Base-by-base conservation (phyloP, 2,888 invertebrate genomes). In the Apocheima hispidaria region DNA sequence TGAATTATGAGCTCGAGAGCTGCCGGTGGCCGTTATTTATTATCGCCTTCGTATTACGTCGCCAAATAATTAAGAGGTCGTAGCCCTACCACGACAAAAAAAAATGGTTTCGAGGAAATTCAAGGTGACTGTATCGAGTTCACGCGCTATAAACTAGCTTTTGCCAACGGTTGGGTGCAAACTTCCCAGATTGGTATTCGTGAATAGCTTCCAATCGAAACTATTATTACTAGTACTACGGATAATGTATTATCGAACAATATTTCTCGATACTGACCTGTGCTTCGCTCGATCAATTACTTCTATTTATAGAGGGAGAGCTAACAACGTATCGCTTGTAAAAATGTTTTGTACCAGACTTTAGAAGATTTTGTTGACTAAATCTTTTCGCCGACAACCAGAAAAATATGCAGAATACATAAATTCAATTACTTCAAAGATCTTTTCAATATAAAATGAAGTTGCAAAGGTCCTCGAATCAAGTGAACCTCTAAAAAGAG, bases 21-120 rank as follows among this genome's bases (percentile, higher is more conserved):
- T 38, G 51, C 48, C 50, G 14, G 48, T n/a, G 51, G 63, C 61
- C 30, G 62, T 66, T 70, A 73, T 72, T 74, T 72, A 72, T 66
- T 63, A 69, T 68, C 61, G 65, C 66, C 68, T 69, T 70, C 68
- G 58, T 73, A 68, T 68, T 70, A 68, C 74, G 44, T 69, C 56
- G 64, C 64, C 68, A 72, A 74, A 75, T 73, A 70, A 68, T 72
- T 69, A 66, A 57, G 54, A 68, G 69, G 60, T 66, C 50, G 56
- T 41, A 26, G 54, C 59, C 60, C 56, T 66, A 55, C 18, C 55
- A 51, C 51, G 56, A 46, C 53, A 53, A 55, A 46, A 68, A 72
- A 41, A 58, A 68, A 69, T 58, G 44, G 44, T 46, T 44, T 40
- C 20, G 30, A 35, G 30, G 51, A 46, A 60, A 60, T 16, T 51